Evolutionary conservation across 2,797 vertebrate genomes (phyloP).

Genomic region (Saguinus oedipus): DNA sequence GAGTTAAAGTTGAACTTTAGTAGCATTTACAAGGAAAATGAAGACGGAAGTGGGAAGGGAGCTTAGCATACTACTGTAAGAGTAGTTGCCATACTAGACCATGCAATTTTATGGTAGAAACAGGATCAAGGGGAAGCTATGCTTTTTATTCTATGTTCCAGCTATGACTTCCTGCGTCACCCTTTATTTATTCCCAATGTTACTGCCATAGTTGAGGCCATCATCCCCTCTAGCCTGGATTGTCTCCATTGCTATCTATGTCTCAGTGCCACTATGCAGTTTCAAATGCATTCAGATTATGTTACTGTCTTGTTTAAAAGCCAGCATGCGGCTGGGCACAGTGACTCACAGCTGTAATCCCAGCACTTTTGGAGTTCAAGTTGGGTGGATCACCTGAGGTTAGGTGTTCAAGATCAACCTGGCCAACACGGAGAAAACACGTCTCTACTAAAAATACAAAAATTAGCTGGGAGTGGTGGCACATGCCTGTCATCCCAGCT

Average conservation of each 20-base stretch:
- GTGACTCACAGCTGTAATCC: background rate
- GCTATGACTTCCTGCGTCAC: rapidly evolving
- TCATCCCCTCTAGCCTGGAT: background rate
- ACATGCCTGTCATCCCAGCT: background rate
- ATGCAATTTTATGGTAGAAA: rapidly evolving
- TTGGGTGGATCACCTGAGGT: background rate
- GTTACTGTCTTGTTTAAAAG: background rate
- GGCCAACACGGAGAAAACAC: background rate
- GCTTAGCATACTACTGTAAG: rapidly evolving
- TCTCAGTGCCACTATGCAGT: background rate
- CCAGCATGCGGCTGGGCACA: no score
- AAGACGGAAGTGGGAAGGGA: background rate
- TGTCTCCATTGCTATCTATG: background rate
- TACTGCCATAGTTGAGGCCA: no score
- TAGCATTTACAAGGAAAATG: background rate
- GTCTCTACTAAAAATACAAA: background rate
- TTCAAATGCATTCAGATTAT: background rate
- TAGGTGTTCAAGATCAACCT: background rate
- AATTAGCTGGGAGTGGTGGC: background rate
- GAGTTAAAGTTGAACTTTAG: background rate
- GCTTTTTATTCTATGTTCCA: background rate
- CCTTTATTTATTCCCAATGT: background rate
- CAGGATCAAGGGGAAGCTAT: background rate
- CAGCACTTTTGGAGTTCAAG: background rate
- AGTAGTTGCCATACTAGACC: no score